Evolutionary conservation across 2,888 invertebrate genomes (phyloP), one percentile per base, ranked within the genome.

Genomic region (Malacosoma neustria): DNA sequence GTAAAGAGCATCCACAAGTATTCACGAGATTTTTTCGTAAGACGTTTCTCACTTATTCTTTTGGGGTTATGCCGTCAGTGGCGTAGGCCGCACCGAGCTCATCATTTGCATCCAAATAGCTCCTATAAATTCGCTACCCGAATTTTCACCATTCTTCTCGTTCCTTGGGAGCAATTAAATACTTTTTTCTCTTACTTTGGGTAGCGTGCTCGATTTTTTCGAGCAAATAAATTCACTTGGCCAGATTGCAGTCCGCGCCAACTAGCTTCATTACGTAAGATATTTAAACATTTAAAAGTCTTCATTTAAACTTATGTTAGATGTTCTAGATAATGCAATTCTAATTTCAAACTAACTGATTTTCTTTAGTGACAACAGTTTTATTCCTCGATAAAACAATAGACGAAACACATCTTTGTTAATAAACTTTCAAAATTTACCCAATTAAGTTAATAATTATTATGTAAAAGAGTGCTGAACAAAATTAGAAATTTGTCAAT

Each of bases 21-120:
- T 58, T 67, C 69, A 57, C 60, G 67, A 70, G 66, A 67, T 68
- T 71, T 76, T 15, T 70, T 65, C 70, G 67, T 69, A 73, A 79
- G 79, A 71, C 74, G 72, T 68, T 79, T 72, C 79, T 75, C 79
- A 73, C 79, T 79, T 82, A 81, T 79, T 77, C 80, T 81, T 79
- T 75, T 65, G 74, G 72, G 73, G 72, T 72, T 72, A 74, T 64
- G 65, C 62, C 70, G 69, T 66, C 71, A 63, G 64, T 67, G 62
- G 59, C 63, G 68, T 57, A 61, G 73, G 70, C 71, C 60, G 65
- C 72, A 59, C 59, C 56, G 65, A 73, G 77, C 76, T 81, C 80
- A 77, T 81, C 80, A 84, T 84, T 84, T 84, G 82, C 82, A 82
- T 84, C 76, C 76, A 82, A 82, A 84, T 81, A 79, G 81, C 80